Evolutionary conservation across 2,113 vertebrate species (phyloP).

Genomic region (Hydropotes inermis): DNA sequence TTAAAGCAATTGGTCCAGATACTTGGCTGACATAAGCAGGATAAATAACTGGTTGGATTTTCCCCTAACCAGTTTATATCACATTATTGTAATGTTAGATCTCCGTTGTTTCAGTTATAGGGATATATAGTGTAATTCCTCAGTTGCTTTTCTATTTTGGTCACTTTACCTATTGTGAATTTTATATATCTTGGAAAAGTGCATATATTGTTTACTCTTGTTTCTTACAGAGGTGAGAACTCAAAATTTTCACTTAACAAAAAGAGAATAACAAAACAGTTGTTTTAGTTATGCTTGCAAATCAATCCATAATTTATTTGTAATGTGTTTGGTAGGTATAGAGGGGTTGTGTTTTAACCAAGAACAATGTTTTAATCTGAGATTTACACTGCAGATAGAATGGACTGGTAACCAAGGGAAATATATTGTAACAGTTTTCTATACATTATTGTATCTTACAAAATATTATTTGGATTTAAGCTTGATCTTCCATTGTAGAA

Average conservation of each 20-base stretch:
- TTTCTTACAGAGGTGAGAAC: conserved; percentile 38
- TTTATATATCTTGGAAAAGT: not conserved
- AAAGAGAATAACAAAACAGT: conserved; percentile 40
- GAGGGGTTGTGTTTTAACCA: not conserved
- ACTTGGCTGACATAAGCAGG: not conserved
- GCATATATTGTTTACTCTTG: conserved; percentile 27
- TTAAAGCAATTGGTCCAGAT: not conserved
- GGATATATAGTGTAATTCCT: not conserved
- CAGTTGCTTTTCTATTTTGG: conserved; percentile 29
- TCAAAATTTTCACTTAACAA: conserved; percentile 33
- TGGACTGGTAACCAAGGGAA: conserved; percentile 60
- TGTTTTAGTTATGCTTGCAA: not conserved
- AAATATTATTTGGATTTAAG: conserved; percentile 66
- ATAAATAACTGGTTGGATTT: not conserved
- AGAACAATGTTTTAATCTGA: conserved; percentile 46
- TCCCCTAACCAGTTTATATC: not conserved
- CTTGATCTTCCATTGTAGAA: conserved; percentile 72
- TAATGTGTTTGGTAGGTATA: not conserved
- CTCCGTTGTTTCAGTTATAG: not conserved
- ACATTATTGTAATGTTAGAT: not conserved
- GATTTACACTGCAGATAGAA: conserved; percentile 61
- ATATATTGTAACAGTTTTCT: not conserved
- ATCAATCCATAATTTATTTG: not conserved
- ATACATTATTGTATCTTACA: conserved; percentile 62
- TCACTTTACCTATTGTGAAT: conserved; percentile 30